These are phyloP conservation scores for Hippasteria phrygiana DNA, from an alignment of 53 echinoderm and acorn worm genomes.

Conservation along the genomic window DNA sequence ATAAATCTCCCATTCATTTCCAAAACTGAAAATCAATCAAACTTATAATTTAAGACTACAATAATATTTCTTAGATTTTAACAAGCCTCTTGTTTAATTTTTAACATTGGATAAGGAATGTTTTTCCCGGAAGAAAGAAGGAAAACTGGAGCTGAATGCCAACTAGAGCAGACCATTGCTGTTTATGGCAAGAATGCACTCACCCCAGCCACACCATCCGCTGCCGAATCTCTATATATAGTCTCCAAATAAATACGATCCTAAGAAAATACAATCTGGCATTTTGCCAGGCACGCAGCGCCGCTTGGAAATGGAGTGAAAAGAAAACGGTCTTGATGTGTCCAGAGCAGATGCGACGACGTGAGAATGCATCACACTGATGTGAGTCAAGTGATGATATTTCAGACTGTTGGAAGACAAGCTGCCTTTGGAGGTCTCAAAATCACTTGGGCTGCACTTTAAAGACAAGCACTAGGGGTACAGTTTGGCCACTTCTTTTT, in stretches of 20 bases:
- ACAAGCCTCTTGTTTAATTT: no score
- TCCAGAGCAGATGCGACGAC: background rate
- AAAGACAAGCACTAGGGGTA: no score
- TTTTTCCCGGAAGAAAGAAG: background rate
- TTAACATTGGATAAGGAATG: background rate
- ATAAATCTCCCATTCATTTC: no score
- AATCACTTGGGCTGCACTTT: no score
- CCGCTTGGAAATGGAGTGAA: conserved; percentile 12
- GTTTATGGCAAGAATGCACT: conserved; percentile 11
- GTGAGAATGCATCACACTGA: background rate
- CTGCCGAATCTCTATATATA: conserved; percentile 35
- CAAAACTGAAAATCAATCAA: no score
- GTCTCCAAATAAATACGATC: conserved; percentile 32
- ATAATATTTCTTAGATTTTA: no score
- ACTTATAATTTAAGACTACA: no score
- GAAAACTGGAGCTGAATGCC: background rate
- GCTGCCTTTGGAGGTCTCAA: no score
- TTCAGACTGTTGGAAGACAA: no score
- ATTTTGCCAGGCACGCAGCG: conserved; percentile 30
- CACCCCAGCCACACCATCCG: background rate
- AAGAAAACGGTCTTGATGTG: background rate
- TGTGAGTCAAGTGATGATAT: background rate
- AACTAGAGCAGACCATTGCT: background rate
- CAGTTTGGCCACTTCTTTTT: no score
- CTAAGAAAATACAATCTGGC: conserved; percentile 25